A percentile compares a stretch with the other conserved stretches of the same genome.
phyloP scores from a whole-genome alignment of 2,888 invertebrate genomes.

The Lapara coniferarum region DNA sequence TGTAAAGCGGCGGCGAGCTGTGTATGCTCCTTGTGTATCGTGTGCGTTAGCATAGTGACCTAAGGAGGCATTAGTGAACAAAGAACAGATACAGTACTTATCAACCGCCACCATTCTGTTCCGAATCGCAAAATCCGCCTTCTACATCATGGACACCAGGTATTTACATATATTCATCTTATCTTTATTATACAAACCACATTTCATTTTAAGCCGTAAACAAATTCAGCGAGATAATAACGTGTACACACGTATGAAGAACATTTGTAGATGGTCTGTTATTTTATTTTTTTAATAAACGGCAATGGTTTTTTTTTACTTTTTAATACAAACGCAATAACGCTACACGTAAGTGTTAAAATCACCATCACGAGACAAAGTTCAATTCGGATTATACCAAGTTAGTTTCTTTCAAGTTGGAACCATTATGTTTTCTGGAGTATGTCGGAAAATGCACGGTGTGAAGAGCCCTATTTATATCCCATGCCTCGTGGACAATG shows the following conservation, averaged over 20 bases:
- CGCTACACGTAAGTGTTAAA: neutral
- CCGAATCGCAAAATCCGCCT: slow-evolving; percentile 43
- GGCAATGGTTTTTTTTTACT: too few relatives aligned
- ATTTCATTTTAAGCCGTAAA: slow-evolving; percentile 2
- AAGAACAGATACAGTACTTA: slow-evolving; percentile 59
- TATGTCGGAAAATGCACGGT: neutral
- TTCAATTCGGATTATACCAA: neutral
- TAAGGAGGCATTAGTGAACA: slow-evolving; percentile 56
- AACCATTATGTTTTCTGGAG: neutral
- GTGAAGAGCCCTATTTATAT: slow-evolving; percentile 10
- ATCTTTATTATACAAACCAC: slow-evolving; percentile 36
- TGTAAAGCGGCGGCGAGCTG: slow-evolving; percentile 64
- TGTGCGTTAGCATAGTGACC: slow-evolving; percentile 69
- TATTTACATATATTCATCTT: slow-evolving; percentile 27
- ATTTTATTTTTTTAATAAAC: neutral
- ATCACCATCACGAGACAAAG: neutral
- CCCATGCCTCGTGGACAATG: neutral
- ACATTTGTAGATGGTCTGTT: too few relatives aligned
- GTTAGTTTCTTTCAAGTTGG: neutral
- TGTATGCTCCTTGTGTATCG: slow-evolving; percentile 58
- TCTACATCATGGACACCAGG: slow-evolving; percentile 72
- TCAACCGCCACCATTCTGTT: slow-evolving; percentile 48
- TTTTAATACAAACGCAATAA: neutral
- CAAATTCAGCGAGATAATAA: neutral
- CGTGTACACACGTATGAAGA: neutral